Evolutionary conservation across 2,888 invertebrate genomes (phyloP), one percentile per base, ranked within the genome.

Genomic region (Epicampocera succincta): DNA sequence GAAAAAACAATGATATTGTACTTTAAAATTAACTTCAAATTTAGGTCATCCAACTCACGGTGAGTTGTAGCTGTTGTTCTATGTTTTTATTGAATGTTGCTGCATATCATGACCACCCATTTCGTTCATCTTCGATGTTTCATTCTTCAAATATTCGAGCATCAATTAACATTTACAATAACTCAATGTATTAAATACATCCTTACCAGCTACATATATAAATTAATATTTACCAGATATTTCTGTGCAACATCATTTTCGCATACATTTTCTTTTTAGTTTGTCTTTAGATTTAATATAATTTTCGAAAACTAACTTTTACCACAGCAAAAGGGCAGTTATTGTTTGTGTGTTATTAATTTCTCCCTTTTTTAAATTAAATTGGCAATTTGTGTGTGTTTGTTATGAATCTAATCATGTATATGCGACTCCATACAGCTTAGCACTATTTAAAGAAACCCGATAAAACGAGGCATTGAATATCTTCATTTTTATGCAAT

Each of bases 41-140:
- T 87, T 88, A 90, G 90, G 90, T 89, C 90, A 90, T 89, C 90
- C 90, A 89, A 87, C 88, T 85, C 87, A 89, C 89, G 90, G 90
- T 90, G 90, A 90, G 90, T 90, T 89, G 88, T 88, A 88, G 89
- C 87, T 88, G 87, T 89, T 89, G 87, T 88, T 82, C 74, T 77
- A 65, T 82, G 78, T 82, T 82, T 83, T 79, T 85, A 84, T 78
- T 85, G 83, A 83, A 81, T 83, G 83, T 84, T 84, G 80, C 82
- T 84, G 76, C 66, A 83, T 66, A 66, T 78, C 71, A 82, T 71
- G 77, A 78, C 46, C 56, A 58, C 74, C 50, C 65, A 69, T 78
- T 50, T 66, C 60, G 69, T 71, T 66, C 82, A 82, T 79, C 38
- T 74, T 82, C 29, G 78, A 75, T 82, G 82, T 82, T 66, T 78